Conservation (phyloP, 1,140 invertebrate species). For the Macrosteles quadrilineatus region DNA sequence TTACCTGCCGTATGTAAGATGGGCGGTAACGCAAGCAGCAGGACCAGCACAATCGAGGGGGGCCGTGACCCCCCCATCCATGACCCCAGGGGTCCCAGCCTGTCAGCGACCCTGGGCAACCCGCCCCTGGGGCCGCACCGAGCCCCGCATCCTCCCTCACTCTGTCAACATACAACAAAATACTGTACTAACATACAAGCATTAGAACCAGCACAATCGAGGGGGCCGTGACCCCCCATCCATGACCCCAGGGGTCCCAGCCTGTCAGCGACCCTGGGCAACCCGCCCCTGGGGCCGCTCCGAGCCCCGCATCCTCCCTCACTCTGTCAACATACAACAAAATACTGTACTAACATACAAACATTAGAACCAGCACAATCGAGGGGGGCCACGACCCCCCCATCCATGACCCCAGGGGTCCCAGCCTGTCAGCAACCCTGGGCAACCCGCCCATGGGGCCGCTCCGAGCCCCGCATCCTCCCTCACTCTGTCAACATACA, state of each 20-base stretch:
- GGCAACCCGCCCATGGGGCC: conserved; percentile 5
- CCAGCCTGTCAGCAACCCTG: conserved; percentile 16
- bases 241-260: conserved; percentile 8
- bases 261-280: background rate
- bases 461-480: conserved; percentile 3
- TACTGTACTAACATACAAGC: too few relatives aligned
- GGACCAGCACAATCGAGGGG: background rate
- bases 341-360: too few relatives aligned
- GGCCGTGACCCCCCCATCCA: conserved; percentile 12
- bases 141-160: conserved; percentile 1
- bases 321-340: background rate
- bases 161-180: background rate
- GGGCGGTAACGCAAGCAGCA: background rate
- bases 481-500: background rate
- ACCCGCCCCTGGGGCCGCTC: conserved; percentile 10
- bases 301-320: conserved; percentile 2
- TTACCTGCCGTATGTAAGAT: conserved; percentile 15
- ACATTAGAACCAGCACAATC: background rate
- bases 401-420: background rate
- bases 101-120: background rate
- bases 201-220: background rate
- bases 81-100: conserved; percentile 9
- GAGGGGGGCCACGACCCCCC: conserved; percentile 18
- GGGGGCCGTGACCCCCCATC: conserved; percentile 15
- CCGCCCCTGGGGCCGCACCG: conserved; percentile 15